Base-by-base conservation (phyloP, 2,113 vertebrate genomes). In the Xenopus borealis region DNA sequence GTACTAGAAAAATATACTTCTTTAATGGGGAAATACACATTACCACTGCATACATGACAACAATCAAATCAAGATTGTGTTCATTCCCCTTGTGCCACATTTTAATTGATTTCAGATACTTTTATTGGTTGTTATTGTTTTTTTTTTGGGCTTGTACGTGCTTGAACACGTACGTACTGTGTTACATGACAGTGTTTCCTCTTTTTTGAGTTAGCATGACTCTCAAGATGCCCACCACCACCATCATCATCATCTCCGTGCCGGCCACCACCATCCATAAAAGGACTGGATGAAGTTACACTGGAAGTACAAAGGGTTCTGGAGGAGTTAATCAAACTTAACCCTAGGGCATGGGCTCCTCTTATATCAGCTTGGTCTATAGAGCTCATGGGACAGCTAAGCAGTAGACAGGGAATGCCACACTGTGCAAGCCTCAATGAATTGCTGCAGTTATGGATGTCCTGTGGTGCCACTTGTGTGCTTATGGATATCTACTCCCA, bases 401-500 rank as follows among this genome's bases (percentile, higher is more conserved):
- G 96, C 84, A 97, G 93, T 79, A 81, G 94, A 0, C 89, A 92
- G 4, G 92, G 94, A 0, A 92, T 96, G 3, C 94, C 95, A 0
- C 93, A 93, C 2, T 86, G 95, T 0, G 90, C 93, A 83, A 93
- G 91, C 72, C 91, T 98, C 0, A 98, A 97, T 0, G 95, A 98
- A 75, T 84, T 97, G 45, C 86, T 98, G 6, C 96, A 98, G 83
- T 90, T 98, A 0, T 98, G 96, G 96, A 98, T 98, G 96, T 88
- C 91, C 0, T 98, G 96, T 23, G 85, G 88, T 1, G 94, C 96
- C 73, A 98, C 95, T 0, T 85, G 95, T 0, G 91, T 93, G 0
- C 88, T 98, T 33, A 95, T 98, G 94, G 96, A 98, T 62, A 93
- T 94, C 62, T 98, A 98, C 80, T 94, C 92, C 3, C 96, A 95